Conservation (phyloP, 2,113 vertebrate genomes). For the Dromaius novaehollandiae region DNA sequence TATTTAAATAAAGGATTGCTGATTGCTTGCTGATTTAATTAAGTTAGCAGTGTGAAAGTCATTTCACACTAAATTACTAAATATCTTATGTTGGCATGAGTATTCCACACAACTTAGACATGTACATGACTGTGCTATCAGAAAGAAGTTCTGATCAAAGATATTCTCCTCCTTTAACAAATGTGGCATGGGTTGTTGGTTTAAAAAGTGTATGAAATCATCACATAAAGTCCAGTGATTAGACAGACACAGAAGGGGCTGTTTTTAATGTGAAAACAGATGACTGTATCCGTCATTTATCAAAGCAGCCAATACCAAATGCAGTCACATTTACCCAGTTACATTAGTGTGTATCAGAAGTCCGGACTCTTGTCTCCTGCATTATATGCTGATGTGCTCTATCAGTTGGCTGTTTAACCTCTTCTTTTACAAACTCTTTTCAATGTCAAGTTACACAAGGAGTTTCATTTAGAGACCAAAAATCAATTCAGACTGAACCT, state of each 20-base stretch:
- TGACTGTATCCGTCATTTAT: slow-evolving; percentile 72
- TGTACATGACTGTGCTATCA: neutral
- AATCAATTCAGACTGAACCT: neutral
- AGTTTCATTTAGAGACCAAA: neutral
- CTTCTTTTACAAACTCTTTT: neutral
- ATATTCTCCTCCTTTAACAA: neutral
- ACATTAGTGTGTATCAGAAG: neutral
- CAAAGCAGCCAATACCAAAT: slow-evolving; percentile 53
- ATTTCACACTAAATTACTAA: neutral
- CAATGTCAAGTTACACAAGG: neutral
- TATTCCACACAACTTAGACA: neutral
- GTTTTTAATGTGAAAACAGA: slow-evolving; percentile 73
- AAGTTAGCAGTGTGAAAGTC: neutral
- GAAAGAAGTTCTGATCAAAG: neutral
- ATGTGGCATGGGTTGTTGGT: neutral
- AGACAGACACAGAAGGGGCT: slow-evolving; percentile 80
- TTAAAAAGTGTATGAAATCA: slow-evolving; percentile 68
- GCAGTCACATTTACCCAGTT: slow-evolving; percentile 10
- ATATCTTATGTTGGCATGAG: neutral
- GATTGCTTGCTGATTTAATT: neutral
- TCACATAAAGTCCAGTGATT: slow-evolving; percentile 82
- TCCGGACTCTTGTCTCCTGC: neutral
- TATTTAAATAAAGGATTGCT: neutral
- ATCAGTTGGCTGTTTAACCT: neutral
- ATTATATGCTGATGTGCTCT: neutral